phyloP scores from a whole-genome alignment of 64 coral and sea anemone genomes.

The Stichodactyla mertensii region DNA sequence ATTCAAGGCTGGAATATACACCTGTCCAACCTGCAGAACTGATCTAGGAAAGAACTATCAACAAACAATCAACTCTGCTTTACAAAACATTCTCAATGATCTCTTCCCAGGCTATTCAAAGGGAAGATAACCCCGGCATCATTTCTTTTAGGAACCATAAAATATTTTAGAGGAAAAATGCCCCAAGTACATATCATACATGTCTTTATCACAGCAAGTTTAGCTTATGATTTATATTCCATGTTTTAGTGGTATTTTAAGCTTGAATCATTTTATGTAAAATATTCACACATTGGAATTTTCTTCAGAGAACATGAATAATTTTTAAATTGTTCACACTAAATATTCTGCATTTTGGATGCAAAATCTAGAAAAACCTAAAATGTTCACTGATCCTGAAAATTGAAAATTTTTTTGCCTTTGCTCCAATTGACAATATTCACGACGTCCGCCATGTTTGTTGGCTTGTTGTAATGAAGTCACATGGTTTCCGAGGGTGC shows the following conservation, averaged over 20 bases:
- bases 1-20: constrained; percentile 74
- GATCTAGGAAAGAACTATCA: constrained; percentile 83
- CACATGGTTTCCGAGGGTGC: too few species aligned
- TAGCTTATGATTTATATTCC: neutral
- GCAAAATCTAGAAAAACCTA: too few species aligned
- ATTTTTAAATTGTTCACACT: too few species aligned
- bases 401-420: too few species aligned
- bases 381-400: too few species aligned
- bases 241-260: constrained; percentile 11
- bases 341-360: too few species aligned
- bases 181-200: neutral
- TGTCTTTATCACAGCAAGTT: neutral
- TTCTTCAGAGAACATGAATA: neutral
- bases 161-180: neutral
- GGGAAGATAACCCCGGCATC: constrained; percentile 47
- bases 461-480: too few species aligned
- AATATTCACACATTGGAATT: neutral
- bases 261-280: neutral
- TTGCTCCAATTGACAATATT: too few species aligned
- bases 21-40: constrained; percentile 72
- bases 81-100: constrained; percentile 68
- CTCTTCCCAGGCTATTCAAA: constrained; percentile 87
- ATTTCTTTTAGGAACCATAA: neutral
- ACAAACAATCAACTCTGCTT: constrained; percentile 53
- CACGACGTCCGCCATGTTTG: too few species aligned